A percentile compares a stretch with the other conserved stretches of the same genome.
phyloP scores from a whole-genome alignment of 2,797 vertebrate species.

The Enteromius anoplus region DNA sequence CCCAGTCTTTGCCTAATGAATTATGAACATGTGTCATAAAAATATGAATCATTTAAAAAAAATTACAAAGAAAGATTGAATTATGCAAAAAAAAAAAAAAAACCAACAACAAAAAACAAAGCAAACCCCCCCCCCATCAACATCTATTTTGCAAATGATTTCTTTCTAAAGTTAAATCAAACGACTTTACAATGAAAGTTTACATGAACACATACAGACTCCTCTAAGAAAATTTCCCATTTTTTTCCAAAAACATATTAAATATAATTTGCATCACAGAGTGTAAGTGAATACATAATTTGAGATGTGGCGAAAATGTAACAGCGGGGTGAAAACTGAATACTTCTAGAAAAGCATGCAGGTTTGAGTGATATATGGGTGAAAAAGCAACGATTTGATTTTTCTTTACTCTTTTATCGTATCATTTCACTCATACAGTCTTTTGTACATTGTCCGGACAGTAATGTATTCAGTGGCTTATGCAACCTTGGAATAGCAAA shows the following conservation, averaged over 20 bases:
- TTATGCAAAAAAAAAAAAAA: too few species aligned
- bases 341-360: neutral
- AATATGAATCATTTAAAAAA: neutral
- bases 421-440: slow-evolving; percentile 11
- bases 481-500: slow-evolving; percentile 29
- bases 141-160: too few species aligned
- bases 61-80: neutral
- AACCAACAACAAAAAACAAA: too few species aligned
- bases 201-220: neutral
- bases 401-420: neutral
- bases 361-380: neutral
- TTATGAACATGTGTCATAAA: neutral
- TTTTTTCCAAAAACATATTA: neutral
- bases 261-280: neutral
- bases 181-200: too few species aligned
- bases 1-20: neutral
- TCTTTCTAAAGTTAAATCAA: too few species aligned
- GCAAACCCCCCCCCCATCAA: too few species aligned
- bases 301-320: neutral
- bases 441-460: neutral
- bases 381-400: neutral
- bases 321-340: neutral
- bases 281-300: neutral
- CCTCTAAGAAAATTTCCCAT: neutral
- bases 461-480: neutral